Evolutionary conservation across 2,113 vertebrate genomes (phyloP), one percentile per base, ranked within the genome.

Genomic region (Coptodon bakossiorum): DNA sequence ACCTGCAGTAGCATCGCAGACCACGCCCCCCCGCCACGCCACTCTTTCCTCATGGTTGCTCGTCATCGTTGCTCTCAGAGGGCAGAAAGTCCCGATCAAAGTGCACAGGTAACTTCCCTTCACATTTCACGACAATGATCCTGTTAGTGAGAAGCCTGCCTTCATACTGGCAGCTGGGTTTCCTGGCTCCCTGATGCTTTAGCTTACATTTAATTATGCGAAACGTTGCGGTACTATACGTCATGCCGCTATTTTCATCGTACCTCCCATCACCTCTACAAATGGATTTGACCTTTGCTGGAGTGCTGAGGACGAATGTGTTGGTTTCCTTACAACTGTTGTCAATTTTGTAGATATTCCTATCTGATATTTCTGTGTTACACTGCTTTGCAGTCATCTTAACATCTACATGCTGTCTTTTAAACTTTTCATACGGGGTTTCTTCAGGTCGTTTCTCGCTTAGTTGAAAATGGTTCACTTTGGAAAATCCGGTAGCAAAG

Each of bases 381-480:
- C 59, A 12, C 16, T 11, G 6, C 3, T 66, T 7, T 2, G 34
- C 1, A 66, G 59, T n/a, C 59, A 66, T 66, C 1, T 71, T 71
- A n/a, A 36, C n/a, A 54, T 54, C 53, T 54, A 54, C 53, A 54
- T 54, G 53, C 53, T 54, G 53, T 12, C 53, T 11, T 54, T 3
- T 54, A 22, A 54, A 54, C 53, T 54, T 54, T 24, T 54, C 10
- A 54, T 54, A 3, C 6, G 53, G 1, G 0, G n/a, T 54, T 24
- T 54, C 53, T 54, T 54, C n/a, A 54, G 53, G 53, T 24, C 10
- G 53, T 6, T 54, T 24, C 53, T 54, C 11, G 53, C 53, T 54
- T 24, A 5, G 53, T 54, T 54, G 6, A 54, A 54, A 22, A 54
- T 54, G 12, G 10, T 54, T 54, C 10, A 54, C n/a, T 12, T 54